phyloP scores from a whole-genome alignment of 2,797 vertebrate genomes.

The Acropternis orthonyx region DNA sequence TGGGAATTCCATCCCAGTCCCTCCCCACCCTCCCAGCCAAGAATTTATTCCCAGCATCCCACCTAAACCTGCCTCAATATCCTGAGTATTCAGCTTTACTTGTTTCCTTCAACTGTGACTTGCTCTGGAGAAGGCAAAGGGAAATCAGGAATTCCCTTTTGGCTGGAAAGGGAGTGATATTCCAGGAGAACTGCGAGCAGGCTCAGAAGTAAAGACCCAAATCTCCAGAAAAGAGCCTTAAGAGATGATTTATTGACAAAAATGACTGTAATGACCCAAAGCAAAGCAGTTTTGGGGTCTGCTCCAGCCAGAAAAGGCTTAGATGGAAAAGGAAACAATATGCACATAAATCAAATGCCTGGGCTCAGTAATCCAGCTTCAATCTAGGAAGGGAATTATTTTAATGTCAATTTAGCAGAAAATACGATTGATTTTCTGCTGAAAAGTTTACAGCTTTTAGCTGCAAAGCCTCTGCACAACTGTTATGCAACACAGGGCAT shows the following conservation, averaged over 20 bases:
- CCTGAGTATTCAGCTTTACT: neutral
- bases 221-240: neutral
- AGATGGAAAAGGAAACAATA: neutral
- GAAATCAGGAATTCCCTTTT: neutral
- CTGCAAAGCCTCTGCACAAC: neutral
- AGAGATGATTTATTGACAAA: neutral
- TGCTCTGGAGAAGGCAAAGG: neutral
- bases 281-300: neutral
- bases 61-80: neutral
- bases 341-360: neutral
- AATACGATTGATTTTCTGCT: neutral
- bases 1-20: rapidly evolving
- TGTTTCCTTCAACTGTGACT: neutral
- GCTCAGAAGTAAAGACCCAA: neutral
- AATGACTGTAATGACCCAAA: neutral
- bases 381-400: neutral
- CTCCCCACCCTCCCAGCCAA: rapidly evolving
- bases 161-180: neutral
- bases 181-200: neutral
- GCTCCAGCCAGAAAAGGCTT: neutral
- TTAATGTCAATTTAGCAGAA: neutral
- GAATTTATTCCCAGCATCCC: neutral
- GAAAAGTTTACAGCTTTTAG: neutral
- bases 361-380: neutral
- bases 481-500: neutral